A percentile compares a stretch with the other conserved stretches of the same genome.
Evolutionary conservation across 1,140 invertebrate genomes (phyloP).

Genomic region (Euura lappo): DNA sequence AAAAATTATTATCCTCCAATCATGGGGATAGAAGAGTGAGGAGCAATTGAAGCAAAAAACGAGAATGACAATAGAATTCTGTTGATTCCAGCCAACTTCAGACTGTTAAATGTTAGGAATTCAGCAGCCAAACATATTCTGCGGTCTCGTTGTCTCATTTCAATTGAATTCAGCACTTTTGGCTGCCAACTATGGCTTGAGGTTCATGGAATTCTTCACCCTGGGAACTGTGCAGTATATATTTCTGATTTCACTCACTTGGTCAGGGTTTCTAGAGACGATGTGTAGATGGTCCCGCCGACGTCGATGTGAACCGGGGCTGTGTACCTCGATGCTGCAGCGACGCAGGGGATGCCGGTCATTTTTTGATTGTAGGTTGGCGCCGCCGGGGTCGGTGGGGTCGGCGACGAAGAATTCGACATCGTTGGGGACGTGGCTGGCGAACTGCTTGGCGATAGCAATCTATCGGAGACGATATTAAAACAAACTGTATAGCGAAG

Average conservation of each 20-base stretch:
- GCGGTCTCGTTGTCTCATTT: too few relatives aligned
- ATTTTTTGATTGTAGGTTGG: constrained; percentile 70
- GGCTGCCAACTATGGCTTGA: too few relatives aligned
- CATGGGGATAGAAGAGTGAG: too few relatives aligned
- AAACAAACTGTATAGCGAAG: background rate
- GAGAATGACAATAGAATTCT: too few relatives aligned
- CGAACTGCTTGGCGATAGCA: constrained; percentile 70
- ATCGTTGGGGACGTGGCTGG: constrained; percentile 73
- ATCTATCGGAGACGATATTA: constrained; percentile 44
- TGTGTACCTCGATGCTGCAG: constrained; percentile 88
- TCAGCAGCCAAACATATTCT: too few relatives aligned
- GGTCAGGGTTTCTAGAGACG: constrained; percentile 92
- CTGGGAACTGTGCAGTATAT: constrained; percentile 14
- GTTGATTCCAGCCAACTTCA: too few relatives aligned
- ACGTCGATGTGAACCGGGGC: constrained; percentile 98
- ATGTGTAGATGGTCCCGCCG: constrained; percentile 95
- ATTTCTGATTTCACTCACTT: constrained; percentile 74
- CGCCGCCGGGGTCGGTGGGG: constrained; percentile 61
- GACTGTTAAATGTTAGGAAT: too few relatives aligned
- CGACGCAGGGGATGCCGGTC: constrained; percentile 90
- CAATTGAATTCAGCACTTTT: too few relatives aligned
- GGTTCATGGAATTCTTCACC: too few relatives aligned
- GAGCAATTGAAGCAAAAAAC: too few relatives aligned
- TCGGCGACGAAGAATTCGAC: constrained; percentile 71
- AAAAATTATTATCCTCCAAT: too few relatives aligned